These are phyloP conservation scores for Cylindroiulus punctatus DNA, from an alignment of 2,888 invertebrate genomes.

Conservation along the genomic window DNA sequence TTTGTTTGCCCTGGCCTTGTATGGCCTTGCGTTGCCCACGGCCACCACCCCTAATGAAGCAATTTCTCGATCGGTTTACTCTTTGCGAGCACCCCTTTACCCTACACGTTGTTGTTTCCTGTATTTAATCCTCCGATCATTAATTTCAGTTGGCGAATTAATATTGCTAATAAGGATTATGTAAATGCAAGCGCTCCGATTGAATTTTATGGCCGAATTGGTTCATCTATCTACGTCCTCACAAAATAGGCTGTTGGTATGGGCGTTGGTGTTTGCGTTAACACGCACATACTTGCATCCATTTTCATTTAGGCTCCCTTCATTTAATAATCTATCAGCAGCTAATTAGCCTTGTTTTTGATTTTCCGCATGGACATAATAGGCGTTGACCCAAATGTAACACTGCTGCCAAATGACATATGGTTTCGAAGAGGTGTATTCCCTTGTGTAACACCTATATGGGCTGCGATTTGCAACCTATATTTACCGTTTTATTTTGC, in stretches of 20 bases:
- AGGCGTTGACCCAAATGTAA: constrained; percentile 33
- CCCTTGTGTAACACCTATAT: neutral
- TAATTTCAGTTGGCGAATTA: constrained; percentile 42
- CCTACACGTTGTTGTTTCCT: constrained; percentile 23
- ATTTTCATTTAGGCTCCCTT: constrained; percentile 3
- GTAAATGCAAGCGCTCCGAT: constrained; percentile 1
- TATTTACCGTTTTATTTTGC: neutral
- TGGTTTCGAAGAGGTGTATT: constrained; percentile 1
- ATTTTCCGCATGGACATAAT: constrained; percentile 13
- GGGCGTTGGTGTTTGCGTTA: constrained; percentile 34
- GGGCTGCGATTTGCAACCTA: neutral
- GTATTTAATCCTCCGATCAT: constrained; percentile 15
- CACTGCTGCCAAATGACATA: neutral
- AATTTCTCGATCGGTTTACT: neutral
- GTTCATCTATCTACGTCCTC: constrained; percentile 14
- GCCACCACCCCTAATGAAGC: constrained; percentile 42
- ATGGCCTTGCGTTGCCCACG: constrained; percentile 33
- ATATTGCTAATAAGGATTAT: constrained; percentile 42
- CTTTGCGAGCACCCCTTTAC: neutral
- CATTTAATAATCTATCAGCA: constrained; percentile 42
- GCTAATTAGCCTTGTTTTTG: constrained; percentile 12
- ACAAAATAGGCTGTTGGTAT: neutral
- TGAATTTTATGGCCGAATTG: constrained; percentile 22
- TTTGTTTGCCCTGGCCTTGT: constrained; percentile 34
- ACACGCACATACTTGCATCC: neutral